These are phyloP conservation scores for Otus sunia DNA, from an alignment of 2,113 vertebrate genomes.

Conservation along the genomic window DNA sequence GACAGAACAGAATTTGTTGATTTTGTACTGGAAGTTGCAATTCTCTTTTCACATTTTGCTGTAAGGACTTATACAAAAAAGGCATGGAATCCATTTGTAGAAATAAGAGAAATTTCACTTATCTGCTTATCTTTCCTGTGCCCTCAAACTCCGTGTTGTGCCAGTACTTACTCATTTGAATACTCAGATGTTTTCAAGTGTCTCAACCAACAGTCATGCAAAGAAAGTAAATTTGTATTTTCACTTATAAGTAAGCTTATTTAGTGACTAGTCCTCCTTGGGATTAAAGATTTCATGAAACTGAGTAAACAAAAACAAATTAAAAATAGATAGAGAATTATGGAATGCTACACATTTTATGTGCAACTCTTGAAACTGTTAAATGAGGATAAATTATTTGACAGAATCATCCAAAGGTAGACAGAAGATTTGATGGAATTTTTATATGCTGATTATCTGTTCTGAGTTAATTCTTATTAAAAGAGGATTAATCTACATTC, in stretches of 20 bases:
- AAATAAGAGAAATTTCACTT: not conserved
- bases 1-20: not conserved
- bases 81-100: not conserved
- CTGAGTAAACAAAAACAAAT: conserved; percentile 40
- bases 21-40: not conserved
- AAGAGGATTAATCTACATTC: conserved; percentile 88
- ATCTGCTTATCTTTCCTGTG: not conserved
- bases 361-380: conserved; percentile 63
- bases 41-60: not conserved
- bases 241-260: conserved; percentile 21
- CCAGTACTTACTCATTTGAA: not conserved
- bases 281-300: conserved; percentile 45
- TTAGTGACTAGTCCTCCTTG: conserved; percentile 8
- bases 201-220: not conserved
- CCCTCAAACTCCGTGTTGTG: not conserved
- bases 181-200: not conserved
- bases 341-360: conserved; percentile 55
- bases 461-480: conserved; percentile 87
- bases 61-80: not conserved
- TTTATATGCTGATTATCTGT: conserved; percentile 84
- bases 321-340: conserved; percentile 48
- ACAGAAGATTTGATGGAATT: conserved; percentile 84
- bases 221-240: conserved; percentile 29
- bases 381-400: conserved; percentile 74
- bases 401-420: conserved; percentile 64